Percentiles rank a stretch among this genome's conserved stretches.
phyloP scores from a whole-genome alignment of 2,888 invertebrate species.

The Rhamphomyia laevipes region DNA sequence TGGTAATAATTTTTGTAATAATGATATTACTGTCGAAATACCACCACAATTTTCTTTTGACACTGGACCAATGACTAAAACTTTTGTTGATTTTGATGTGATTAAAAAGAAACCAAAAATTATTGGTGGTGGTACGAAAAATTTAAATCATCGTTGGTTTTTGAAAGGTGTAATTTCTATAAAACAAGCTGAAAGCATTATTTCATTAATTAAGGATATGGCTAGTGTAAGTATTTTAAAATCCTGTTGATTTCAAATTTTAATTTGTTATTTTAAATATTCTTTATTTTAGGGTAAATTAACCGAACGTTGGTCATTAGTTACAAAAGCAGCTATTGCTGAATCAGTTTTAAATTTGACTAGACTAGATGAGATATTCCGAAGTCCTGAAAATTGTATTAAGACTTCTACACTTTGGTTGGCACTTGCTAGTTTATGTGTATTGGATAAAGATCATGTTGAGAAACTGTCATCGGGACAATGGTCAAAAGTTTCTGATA shows the following conservation, averaged over 20 bases:
- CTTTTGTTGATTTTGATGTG: constrained; percentile 14
- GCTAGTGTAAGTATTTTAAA: constrained; percentile 56
- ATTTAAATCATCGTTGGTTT: constrained; percentile 60
- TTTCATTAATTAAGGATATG: constrained; percentile 82
- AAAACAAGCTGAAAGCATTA: constrained; percentile 79
- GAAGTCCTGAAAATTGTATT: constrained; percentile 66
- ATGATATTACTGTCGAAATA: neutral
- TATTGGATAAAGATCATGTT: constrained; percentile 82
- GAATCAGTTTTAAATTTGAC: constrained; percentile 77
- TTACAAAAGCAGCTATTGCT: constrained; percentile 79
- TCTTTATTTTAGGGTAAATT: constrained; percentile 60
- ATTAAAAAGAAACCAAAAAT: constrained; percentile 19
- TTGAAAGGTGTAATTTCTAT: constrained; percentile 71
- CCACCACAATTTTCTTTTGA: constrained; percentile 9
- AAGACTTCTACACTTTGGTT: constrained; percentile 82
- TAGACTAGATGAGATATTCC: constrained; percentile 61
- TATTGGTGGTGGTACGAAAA: constrained; percentile 21
- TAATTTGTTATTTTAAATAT: neutral
- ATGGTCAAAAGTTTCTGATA: constrained; percentile 52
- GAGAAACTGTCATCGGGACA: constrained; percentile 68
- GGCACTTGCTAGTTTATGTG: constrained; percentile 84
- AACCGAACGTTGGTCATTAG: constrained; percentile 72
- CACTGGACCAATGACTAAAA: neutral
- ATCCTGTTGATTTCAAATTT: neutral
- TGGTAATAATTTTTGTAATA: neutral